phyloP scores from a whole-genome alignment of 2,797 vertebrate species.

The Novumbra hubbsi region DNA sequence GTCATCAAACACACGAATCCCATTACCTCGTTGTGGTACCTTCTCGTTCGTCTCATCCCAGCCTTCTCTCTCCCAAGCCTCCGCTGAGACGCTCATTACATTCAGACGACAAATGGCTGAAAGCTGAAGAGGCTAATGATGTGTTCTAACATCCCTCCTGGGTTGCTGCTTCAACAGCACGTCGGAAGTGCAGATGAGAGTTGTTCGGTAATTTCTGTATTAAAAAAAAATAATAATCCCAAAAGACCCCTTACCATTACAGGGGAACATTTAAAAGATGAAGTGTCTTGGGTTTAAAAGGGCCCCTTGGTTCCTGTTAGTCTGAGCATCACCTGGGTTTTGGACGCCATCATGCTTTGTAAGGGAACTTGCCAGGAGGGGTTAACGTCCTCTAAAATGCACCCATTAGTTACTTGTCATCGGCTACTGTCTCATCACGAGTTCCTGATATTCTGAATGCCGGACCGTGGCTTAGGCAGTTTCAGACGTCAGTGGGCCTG shows the following conservation, averaged over 20 bases:
- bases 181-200: constrained; percentile 21
- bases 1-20: too few relatives aligned
- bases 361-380: background rate
- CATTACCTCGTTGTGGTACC: too few relatives aligned
- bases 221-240: too few relatives aligned
- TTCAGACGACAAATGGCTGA: background rate
- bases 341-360: background rate
- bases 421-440: background rate
- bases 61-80: background rate
- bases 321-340: background rate
- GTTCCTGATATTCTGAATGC: too few relatives aligned
- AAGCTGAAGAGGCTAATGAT: background rate
- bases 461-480: too few relatives aligned
- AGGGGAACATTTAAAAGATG: background rate
- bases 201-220: constrained; percentile 22
- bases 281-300: background rate
- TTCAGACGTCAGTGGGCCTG: too few relatives aligned
- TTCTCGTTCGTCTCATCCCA: too few relatives aligned
- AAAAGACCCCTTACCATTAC: background rate
- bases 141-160: background rate
- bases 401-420: too few relatives aligned
- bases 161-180: constrained; percentile 11
- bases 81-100: too few relatives aligned
- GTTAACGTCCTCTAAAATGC: background rate
- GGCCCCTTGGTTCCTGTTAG: background rate